These are phyloP conservation scores for Thyatira batis DNA, from an alignment of 2,888 invertebrate species.

Conservation along the genomic window DNA sequence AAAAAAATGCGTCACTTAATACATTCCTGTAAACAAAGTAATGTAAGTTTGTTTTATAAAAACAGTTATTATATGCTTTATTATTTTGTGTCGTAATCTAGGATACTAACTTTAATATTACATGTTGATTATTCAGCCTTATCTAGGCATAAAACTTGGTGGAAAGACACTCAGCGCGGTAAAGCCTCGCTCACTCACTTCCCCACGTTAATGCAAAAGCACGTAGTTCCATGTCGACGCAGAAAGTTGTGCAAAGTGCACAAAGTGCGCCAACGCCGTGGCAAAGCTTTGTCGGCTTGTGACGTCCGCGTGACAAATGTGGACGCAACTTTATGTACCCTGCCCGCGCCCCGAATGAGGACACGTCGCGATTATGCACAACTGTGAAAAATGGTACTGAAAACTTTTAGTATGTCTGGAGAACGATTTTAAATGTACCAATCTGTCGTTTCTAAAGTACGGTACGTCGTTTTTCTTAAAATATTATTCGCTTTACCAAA, in stretches of 20 bases:
- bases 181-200: slow-evolving; percentile 66
- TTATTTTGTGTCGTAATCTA: slow-evolving; percentile 16
- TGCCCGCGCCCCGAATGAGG: slow-evolving; percentile 43
- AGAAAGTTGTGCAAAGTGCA: slow-evolving; percentile 80
- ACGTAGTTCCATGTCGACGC: slow-evolving; percentile 77
- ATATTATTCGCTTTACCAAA: background rate
- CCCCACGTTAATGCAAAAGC: slow-evolving; percentile 77
- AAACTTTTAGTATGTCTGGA: slow-evolving; percentile 46
- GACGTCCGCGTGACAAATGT: slow-evolving; percentile 81
- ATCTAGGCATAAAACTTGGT: slow-evolving; percentile 73
- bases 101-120: slow-evolving; percentile 39
- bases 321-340: slow-evolving; percentile 70
- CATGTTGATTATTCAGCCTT: slow-evolving; percentile 73
- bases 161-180: slow-evolving; percentile 68
- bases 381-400: slow-evolving; percentile 63
- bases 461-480: background rate
- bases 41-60: background rate
- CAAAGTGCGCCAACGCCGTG: slow-evolving; percentile 76
- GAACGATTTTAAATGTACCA: slow-evolving; percentile 33
- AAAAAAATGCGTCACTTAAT: background rate
- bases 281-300: slow-evolving; percentile 81
- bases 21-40: background rate
- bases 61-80: background rate
- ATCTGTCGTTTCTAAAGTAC: slow-evolving; percentile 23
- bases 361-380: slow-evolving; percentile 64